These are phyloP conservation scores for Lethrus apterus DNA, from an alignment of 1,140 invertebrate genomes.

Conservation along the genomic window DNA sequence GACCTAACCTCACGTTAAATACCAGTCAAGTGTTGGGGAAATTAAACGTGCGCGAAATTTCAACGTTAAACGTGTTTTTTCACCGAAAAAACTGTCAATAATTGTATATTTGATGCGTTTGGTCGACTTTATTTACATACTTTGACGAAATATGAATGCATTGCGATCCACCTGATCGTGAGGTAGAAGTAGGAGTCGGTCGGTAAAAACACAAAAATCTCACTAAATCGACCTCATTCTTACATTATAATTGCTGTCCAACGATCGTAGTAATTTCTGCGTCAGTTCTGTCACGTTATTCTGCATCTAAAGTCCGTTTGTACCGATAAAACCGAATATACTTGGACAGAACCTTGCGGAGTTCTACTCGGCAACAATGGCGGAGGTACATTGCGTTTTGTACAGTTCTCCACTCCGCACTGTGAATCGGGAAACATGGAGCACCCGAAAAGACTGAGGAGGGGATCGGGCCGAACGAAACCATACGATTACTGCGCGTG, in stretches of 20 bases:
- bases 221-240: constrained; percentile 36
- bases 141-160: constrained; percentile 8
- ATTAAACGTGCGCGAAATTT: too few relatives aligned
- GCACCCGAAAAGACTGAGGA: constrained; percentile 41
- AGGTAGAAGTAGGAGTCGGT: constrained; percentile 6
- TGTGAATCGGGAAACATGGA: constrained; percentile 42
- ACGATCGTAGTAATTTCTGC: constrained; percentile 55
- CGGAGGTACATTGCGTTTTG: constrained; percentile 43
- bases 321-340: constrained; percentile 41
- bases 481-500: constrained; percentile 32
- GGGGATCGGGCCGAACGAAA: constrained; percentile 36
- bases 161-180: constrained; percentile 12
- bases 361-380: constrained; percentile 41
- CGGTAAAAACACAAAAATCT: constrained; percentile 11
- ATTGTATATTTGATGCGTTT: too few relatives aligned
- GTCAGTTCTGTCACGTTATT: constrained; percentile 56
- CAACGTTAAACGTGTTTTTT: too few relatives aligned
- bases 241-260: constrained; percentile 64
- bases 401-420: constrained; percentile 40
- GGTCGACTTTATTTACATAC: constrained; percentile 7
- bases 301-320: constrained; percentile 48
- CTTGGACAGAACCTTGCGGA: constrained; percentile 39
- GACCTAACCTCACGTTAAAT: too few relatives aligned
- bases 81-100: too few relatives aligned
- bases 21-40: too few relatives aligned